Conservation (phyloP, 1,140 invertebrate genomes). For the Rhyzopertha dominica region DNA sequence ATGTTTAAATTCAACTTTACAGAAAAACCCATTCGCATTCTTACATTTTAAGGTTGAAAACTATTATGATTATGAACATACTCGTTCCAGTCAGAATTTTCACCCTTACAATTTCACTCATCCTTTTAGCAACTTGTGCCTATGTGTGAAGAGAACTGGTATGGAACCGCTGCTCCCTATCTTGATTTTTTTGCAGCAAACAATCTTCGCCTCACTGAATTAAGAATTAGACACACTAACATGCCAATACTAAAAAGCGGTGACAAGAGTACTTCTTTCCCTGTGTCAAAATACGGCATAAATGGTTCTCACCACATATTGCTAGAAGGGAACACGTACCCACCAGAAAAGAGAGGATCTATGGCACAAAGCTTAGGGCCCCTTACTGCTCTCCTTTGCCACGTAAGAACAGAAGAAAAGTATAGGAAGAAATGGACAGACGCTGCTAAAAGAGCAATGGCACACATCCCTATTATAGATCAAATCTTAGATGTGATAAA, state of each 20-base stretch:
- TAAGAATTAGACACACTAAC: conserved; percentile 10
- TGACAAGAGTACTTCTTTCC: neutral
- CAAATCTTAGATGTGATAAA: no score
- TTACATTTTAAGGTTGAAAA: no score
- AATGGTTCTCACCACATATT: conserved; percentile 14
- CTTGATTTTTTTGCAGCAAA: conserved; percentile 12
- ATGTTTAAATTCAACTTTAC: no score
- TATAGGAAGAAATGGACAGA: conserved; percentile 16
- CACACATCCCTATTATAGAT: conserved; percentile 22
- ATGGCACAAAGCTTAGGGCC: conserved; percentile 19
- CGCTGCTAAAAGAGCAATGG: conserved; percentile 21
- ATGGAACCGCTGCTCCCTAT: conserved; percentile 15
- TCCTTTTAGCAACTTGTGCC: no score
- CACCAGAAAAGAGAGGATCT: conserved; percentile 13
- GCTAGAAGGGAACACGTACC: conserved; percentile 7
- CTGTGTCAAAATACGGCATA: conserved; percentile 12
- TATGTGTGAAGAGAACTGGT: no score
- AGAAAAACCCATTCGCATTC: no score
- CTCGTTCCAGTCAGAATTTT: no score
- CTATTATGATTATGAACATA: no score
- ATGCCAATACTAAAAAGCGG: conserved; percentile 6
- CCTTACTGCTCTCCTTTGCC: conserved; percentile 2
- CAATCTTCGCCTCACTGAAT: conserved; percentile 6
- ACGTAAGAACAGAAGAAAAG: neutral
- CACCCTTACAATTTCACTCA: no score